Conservation (phyloP, 1,140 invertebrate genomes). For the Lamellibrachia luymesi region DNA sequence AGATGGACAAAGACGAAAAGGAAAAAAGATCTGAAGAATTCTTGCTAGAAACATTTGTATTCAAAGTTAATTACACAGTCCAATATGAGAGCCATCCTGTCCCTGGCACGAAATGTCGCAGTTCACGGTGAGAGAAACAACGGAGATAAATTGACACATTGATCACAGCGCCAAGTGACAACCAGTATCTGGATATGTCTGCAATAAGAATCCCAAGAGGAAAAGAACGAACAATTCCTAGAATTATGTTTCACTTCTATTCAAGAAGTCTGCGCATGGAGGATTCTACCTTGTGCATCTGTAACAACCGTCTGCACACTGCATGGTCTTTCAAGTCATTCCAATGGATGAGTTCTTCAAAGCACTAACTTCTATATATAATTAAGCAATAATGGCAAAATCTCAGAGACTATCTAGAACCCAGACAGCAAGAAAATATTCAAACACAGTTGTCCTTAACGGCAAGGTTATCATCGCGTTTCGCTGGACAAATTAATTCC, state of each 20-base stretch:
- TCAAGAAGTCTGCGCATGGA: neutral
- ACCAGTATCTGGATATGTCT: neutral
- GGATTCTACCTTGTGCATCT: neutral
- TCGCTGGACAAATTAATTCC: too few relatives aligned
- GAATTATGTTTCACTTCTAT: neutral
- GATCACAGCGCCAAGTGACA: neutral
- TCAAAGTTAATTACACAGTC: too few relatives aligned
- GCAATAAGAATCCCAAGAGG: neutral
- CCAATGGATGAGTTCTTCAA: neutral
- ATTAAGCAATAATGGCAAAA: neutral
- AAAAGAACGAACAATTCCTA: neutral
- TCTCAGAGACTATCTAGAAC: neutral
- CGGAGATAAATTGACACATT: neutral
- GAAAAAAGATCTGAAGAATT: neutral
- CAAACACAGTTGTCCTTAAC: too few relatives aligned
- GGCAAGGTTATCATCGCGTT: too few relatives aligned
- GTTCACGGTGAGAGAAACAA: neutral
- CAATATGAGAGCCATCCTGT: neutral
- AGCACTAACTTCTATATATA: neutral
- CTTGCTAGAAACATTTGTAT: neutral
- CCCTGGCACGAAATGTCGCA: neutral
- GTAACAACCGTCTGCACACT: neutral
- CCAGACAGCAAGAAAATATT: neutral
- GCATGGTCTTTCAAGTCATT: neutral
- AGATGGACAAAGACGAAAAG: neutral